Evolutionary conservation across 2,888 invertebrate species (phyloP).

Genomic region (Sarcophaga subvicina): DNA sequence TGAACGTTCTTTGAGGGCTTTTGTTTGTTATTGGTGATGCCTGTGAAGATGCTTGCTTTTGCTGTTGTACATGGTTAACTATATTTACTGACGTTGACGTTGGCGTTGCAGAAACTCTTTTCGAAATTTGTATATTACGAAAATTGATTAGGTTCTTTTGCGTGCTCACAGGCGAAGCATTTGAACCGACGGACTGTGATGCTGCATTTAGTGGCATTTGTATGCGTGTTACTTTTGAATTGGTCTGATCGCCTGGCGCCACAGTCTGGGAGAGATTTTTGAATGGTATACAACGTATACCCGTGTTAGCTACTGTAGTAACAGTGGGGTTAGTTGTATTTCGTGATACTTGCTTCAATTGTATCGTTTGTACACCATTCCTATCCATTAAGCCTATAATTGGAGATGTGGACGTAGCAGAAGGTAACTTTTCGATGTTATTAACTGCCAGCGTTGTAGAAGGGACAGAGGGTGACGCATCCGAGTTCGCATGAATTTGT

Average conservation of each 20-base stretch:
- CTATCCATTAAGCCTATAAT: constrained; percentile 64
- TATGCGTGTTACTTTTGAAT: constrained; percentile 54
- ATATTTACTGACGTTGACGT: constrained; percentile 12
- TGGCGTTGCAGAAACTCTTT: constrained; percentile 35
- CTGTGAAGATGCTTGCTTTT: background rate
- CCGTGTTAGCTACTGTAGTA: constrained; percentile 27
- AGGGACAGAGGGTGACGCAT: constrained; percentile 19
- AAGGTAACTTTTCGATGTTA: constrained; percentile 2
- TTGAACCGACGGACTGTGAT: constrained; percentile 11
- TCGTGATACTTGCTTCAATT: constrained; percentile 47
- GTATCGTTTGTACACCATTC: constrained; percentile 59
- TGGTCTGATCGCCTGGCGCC: constrained; percentile 27
- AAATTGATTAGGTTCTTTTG: constrained; percentile 47
- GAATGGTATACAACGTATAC: constrained; percentile 68
- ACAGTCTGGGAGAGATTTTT: constrained; percentile 59
- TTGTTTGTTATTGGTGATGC: constrained; percentile 37
- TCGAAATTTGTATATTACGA: constrained; percentile 61
- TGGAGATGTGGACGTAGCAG: constrained; percentile 28
- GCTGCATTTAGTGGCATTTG: constrained; percentile 44
- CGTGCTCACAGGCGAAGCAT: constrained; percentile 11
- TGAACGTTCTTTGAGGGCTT: constrained; percentile 43
- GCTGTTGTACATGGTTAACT: background rate
- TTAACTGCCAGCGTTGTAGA: background rate
- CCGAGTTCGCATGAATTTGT: constrained; percentile 21
- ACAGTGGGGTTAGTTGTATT: background rate